Base-by-base conservation (phyloP, 1,140 invertebrate species). In the Galleria mellonella region DNA sequence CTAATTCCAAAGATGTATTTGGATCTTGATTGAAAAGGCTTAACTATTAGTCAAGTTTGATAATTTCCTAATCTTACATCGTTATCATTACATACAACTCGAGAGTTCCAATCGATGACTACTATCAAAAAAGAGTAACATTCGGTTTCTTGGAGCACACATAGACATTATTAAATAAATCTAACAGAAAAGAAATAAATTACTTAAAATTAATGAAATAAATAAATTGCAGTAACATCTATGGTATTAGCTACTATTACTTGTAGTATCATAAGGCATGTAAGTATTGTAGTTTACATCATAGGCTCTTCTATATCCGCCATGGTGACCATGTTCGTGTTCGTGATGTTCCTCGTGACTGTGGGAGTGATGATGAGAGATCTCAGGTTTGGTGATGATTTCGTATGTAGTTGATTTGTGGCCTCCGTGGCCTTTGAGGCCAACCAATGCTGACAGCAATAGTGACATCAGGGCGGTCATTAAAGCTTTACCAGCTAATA, bases 391-490 rank as follows among this genome's bases (percentile, higher is more conserved):
- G 45, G 92, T 91, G 43, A 94, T 91, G 55, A 94, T 93, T 76
- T 94, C 94, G 67, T 95, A 94, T 0, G 93, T 94, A 0, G 92
- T 94, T 12, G 91, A 91, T 49, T 91, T 89, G 10, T 90, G 89
- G 31, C 90, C 90, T 7, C 88, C 71, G 0, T 89, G 79, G 0
- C 91, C 90, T 52, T 94, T 94, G 0, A 94, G 74, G 0, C 92
- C 93, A 4, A 94, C 88, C 1, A 95, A 89, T 0, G 91, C 92
- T 0, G 93, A 92, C 0, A 95, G 77, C 57, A 94, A 89, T 0
- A 95, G 75, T 0, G 94, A 92, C 88, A 94, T 91, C 4, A 95
- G 60, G 3, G 92, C 92, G 0, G 93, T 93, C 91, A 94, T 94
- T 8, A 95, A 67, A 4, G 94, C 94, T 74, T 95, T 95, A 8